phyloP scores from a whole-genome alignment of 2,797 vertebrate genomes.

The Cirrhinus mrigala region DNA sequence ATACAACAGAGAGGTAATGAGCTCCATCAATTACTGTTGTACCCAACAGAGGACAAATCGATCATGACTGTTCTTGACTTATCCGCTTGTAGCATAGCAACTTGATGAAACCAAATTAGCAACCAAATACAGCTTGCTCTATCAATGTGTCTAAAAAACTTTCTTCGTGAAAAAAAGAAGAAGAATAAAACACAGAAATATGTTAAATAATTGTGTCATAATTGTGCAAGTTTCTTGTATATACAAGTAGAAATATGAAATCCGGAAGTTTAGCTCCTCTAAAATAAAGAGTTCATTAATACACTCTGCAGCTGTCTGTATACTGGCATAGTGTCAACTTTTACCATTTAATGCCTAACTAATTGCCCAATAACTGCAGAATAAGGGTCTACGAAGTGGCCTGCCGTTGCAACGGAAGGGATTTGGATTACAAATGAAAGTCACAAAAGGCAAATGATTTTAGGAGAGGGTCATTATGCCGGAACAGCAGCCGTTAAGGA shows the following conservation, averaged over 20 bases:
- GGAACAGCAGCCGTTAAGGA: slow-evolving; percentile 56
- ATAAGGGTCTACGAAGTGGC: slow-evolving; percentile 12
- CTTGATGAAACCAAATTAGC: background rate
- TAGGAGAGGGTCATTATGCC: slow-evolving; percentile 43
- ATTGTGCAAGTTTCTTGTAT: background rate
- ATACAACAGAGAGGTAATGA: slow-evolving; percentile 36
- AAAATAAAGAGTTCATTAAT: slow-evolving; percentile 38
- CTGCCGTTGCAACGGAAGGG: slow-evolving; percentile 33
- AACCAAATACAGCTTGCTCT: too few species aligned
- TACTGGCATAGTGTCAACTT: slow-evolving; percentile 22
- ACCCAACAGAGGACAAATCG: slow-evolving; percentile 6
- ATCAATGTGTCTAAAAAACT: background rate
- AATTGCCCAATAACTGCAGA: slow-evolving; percentile 43
- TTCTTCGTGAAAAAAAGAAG: background rate
- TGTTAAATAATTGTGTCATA: background rate
- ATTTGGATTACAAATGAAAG: slow-evolving; percentile 40
- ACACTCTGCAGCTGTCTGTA: slow-evolving; percentile 32
- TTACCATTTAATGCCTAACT: slow-evolving; percentile 38
- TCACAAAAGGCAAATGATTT: slow-evolving; percentile 57
- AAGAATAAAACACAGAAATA: background rate
- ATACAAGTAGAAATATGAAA: background rate
- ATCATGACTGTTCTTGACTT: slow-evolving; percentile 17
- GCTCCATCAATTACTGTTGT: slow-evolving; percentile 1
- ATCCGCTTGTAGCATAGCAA: background rate
- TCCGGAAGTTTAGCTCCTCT: background rate